Evolutionary conservation across 2,797 vertebrate species (phyloP), one percentile per base, ranked within the genome.

Genomic region (Rhynchonycteris naso): DNA sequence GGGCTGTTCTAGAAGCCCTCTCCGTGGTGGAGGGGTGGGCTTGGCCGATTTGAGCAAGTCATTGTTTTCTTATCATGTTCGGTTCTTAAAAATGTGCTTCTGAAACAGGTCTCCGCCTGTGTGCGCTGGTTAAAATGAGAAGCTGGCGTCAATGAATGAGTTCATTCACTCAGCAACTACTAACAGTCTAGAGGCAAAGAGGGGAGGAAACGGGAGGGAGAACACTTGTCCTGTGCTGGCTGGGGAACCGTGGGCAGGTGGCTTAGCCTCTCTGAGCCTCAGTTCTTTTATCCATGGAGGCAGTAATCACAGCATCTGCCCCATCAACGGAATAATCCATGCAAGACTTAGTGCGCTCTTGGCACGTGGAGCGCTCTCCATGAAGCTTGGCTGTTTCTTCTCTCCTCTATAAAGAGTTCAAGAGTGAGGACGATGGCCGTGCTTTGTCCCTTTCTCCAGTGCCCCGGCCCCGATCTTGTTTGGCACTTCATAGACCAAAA

Each of bases 301-400:
- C 13, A 14, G 4, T 12, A 8, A n/a, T 2, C 5, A 30, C 9
- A 79, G 24, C 33, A 35, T 10, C 0, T 4, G 4, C 0, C 75
- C 18, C 0, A 9, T 15, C n/a, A 10, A 2, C 7, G 30, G 56
- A 68, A 14, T 13, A 24, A 30, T 13, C 65, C 33, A 0, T 2
- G 7, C 1, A 14, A n/a, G 78, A n/a, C 30, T 61, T 7, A 14
- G n/a, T 26, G 24, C 6, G 4, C 2, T 18, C 69, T 75, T 13
- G 38, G 59, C 19, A 11, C n/a, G 1, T 1, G 33, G 56, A 43
- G 10, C 59, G 2, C 28, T 58, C 79, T 28, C 47, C 14, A 1
- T 0, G 7, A 50, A 54, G 61, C 18, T n/a, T 28, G 0, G 26
- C 79, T n/a, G 0, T n/a, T 33, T 4, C 6, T 35, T 68, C 56